phyloP scores from a whole-genome alignment of 2,888 invertebrate species.

The Tetragonula carbonaria region DNA sequence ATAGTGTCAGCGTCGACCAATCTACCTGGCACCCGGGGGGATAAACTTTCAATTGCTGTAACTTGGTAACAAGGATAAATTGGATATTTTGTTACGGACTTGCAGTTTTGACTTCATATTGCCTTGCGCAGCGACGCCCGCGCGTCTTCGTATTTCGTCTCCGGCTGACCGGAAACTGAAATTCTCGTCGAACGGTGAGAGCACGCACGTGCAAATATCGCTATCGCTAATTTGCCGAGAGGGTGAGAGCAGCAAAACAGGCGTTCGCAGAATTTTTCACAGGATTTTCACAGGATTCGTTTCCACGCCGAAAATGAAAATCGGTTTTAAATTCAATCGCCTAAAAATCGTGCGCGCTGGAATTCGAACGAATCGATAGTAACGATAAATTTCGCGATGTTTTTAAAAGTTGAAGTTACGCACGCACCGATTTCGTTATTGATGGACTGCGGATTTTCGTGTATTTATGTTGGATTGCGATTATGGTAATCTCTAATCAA shows the following conservation, averaged over 20 bases:
- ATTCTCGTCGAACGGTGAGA: neutral
- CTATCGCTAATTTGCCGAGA: neutral
- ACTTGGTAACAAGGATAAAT: conserved; percentile 64
- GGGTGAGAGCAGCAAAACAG: neutral
- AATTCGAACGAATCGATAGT: neutral
- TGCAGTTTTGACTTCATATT: conserved; percentile 38
- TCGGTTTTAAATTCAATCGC: neutral
- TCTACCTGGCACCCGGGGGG: conserved; percentile 45
- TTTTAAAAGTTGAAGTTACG: neutral
- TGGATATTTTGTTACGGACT: conserved; percentile 58
- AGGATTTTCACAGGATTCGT: neutral
- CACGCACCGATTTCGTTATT: no score
- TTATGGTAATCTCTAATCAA: no score
- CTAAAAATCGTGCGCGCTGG: neutral
- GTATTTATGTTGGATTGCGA: no score
- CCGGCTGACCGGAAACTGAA: neutral
- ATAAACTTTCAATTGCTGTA: conserved; percentile 64
- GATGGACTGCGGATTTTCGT: no score
- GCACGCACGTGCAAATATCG: neutral
- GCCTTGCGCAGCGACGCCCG: neutral
- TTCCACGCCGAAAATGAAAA: neutral
- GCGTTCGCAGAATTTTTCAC: neutral
- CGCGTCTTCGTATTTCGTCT: conserved; percentile 10
- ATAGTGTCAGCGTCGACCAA: conserved; percentile 49
- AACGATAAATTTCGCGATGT: neutral